Base-by-base conservation (phyloP, 2,888 invertebrate genomes). In the Epirrhoe tristata region DNA sequence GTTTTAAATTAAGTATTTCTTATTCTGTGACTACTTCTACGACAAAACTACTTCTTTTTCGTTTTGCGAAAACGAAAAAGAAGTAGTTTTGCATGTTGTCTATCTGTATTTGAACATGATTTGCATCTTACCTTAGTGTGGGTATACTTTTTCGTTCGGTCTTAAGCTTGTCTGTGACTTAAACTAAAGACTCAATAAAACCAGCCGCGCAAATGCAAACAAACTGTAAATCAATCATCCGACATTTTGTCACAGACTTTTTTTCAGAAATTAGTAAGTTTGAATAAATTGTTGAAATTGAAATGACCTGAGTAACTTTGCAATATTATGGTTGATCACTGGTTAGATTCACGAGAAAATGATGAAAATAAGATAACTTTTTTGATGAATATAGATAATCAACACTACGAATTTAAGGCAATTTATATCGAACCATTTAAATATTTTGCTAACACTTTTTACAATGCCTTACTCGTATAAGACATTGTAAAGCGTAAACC, bases 81-180 rank as follows among this genome's bases (percentile, higher is more conserved):
- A 39, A 39, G 8, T 39, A 39, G 7, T 39, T 39, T 39, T 10
- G 10, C 8, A 10, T 39, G 3, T 10, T 34, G 7, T 34, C 6
- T 34, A 34, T 6, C 24, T 7, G 5, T 34, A 34, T 8, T 12
- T 43, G 39, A 43, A 43, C 39, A 12, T 12, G 39, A 43, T 12
- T 43, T 43, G 39, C 39, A 5, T 12, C 36, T 43, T 43, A 12
- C 39, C 12, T 24, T 24, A 2, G 39, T 12, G 39, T 8, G 10
- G 39, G 4, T 43, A 10, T 43, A 75, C 80, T 79, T 78, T 77
- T 78, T 82, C 77, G 77, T 81, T 51, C 50, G 50, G 32, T 58
- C 10, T 50, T 34, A 51, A 46, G 46, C 46, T 14, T 39, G n/a
- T n/a, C n/a, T n/a, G n/a, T n/a, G n/a, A n/a, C n/a, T 46, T 46